Evolutionary conservation across 35 echinoderm and acorn worm species (phyloP).

Genomic region (Anneissia japonica): DNA sequence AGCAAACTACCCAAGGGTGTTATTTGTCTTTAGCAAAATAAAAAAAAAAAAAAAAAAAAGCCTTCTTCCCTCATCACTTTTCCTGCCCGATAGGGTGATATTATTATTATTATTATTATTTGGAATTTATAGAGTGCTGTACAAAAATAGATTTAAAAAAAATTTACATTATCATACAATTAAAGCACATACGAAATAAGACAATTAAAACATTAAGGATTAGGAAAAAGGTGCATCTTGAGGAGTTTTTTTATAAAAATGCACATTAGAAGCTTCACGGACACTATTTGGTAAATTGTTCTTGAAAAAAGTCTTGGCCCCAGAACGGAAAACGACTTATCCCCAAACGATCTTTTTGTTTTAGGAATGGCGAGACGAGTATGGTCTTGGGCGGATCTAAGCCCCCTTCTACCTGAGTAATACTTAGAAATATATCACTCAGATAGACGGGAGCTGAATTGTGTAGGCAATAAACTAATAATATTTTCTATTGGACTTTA

Average conservation of each 20-base stretch:
- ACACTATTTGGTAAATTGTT: neutral
- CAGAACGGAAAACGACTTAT: neutral
- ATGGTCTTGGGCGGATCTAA: neutral
- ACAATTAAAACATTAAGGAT: no score
- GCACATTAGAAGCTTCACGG: neutral
- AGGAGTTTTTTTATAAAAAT: neutral
- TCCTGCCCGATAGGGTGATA: no score
- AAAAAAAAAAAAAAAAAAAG: no score
- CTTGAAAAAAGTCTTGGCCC: neutral
- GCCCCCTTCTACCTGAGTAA: neutral
- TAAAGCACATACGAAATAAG: no score
- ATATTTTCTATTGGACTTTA: constrained; percentile 28
- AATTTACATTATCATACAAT: no score
- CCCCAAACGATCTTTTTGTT: neutral
- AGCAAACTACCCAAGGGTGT: no score
- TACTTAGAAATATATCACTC: neutral
- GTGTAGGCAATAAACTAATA: neutral
- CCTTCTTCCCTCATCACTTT: no score
- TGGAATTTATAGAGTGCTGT: no score
- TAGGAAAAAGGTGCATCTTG: neutral
- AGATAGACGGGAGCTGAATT: neutral
- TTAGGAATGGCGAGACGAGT: neutral
- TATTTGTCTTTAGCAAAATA: no score
- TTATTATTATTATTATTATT: no score
- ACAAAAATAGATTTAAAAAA: no score